Percentiles rank a stretch among this genome's conserved stretches.
Evolutionary conservation across 2,888 invertebrate species (phyloP).

Genomic region (Saturnia pavonia): DNA sequence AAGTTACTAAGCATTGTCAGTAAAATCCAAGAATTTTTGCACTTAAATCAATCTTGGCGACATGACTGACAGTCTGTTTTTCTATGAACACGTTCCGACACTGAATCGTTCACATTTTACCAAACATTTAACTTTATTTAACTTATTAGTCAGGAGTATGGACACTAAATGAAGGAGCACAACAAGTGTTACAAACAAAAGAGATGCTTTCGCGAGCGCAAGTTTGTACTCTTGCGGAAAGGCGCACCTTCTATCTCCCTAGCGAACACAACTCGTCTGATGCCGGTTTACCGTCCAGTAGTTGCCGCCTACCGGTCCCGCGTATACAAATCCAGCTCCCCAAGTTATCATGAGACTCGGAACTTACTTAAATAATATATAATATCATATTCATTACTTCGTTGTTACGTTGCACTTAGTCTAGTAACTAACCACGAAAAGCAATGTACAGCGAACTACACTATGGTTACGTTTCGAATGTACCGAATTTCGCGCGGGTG

Average conservation of each 20-base stretch:
- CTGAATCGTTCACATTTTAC: constrained; percentile 62
- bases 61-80: constrained; percentile 67
- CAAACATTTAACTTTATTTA: constrained; percentile 39
- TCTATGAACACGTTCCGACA: constrained; percentile 72
- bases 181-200: constrained; percentile 75
- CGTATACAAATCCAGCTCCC: constrained; percentile 59
- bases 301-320: constrained; percentile 52
- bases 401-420: not conserved
- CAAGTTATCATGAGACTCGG: constrained; percentile 32
- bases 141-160: constrained; percentile 35
- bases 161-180: constrained; percentile 44
- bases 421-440: not conserved
- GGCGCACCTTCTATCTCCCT: constrained; percentile 72
- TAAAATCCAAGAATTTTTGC: constrained; percentile 60
- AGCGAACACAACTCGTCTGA: constrained; percentile 73
- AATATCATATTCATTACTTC: constrained; percentile 33
- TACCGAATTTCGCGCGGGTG: constrained; percentile 25
- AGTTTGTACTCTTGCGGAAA: constrained; percentile 52
- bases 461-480: not conserved
- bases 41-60: constrained; percentile 71
- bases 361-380: constrained; percentile 8
- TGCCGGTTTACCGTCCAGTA: constrained; percentile 55
- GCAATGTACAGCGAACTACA: not conserved
- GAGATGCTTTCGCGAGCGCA: constrained; percentile 67
- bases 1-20: constrained; percentile 59